Evolutionary conservation across 2,888 invertebrate genomes (phyloP).

Genomic region (Andrena fulva): DNA sequence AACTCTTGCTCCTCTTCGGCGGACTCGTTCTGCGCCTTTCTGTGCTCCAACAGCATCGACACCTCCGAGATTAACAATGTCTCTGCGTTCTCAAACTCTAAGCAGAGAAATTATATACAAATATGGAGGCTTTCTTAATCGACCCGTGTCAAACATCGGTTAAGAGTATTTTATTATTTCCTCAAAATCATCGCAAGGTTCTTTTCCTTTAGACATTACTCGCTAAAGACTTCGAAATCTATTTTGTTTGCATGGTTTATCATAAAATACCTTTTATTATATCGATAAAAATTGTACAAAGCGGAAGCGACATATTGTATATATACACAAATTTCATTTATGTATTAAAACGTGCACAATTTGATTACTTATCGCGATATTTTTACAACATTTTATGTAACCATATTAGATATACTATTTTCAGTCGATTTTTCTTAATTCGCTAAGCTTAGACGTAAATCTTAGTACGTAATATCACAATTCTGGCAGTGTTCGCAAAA

Average conservation of each 20-base stretch:
- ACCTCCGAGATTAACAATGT: constrained; percentile 98
- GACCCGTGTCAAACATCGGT: neutral
- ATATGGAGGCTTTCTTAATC: constrained; percentile 57
- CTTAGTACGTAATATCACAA: constrained; percentile 59
- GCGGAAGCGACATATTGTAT: constrained; percentile 20
- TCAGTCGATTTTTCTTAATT: constrained; percentile 20
- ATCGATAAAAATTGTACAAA: constrained; percentile 38
- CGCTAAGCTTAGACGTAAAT: constrained; percentile 8
- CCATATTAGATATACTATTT: constrained; percentile 17
- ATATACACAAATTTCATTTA: constrained; percentile 7
- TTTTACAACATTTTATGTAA: constrained; percentile 12
- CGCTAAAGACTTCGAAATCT: neutral
- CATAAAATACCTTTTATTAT: constrained; percentile 27
- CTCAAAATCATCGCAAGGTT: neutral
- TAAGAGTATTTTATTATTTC: neutral
- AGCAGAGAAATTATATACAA: constrained; percentile 68
- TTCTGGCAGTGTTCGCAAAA: neutral
- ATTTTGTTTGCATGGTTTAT: constrained; percentile 11
- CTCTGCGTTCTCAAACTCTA: constrained; percentile 99
- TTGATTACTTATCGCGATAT: constrained; percentile 6
- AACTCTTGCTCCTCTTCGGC: constrained; percentile 99
- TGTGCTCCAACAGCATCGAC: constrained; percentile 97
- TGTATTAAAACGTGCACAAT: neutral
- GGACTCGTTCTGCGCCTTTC: constrained; percentile 98
- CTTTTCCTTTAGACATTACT: neutral